Evolutionary conservation across 2,113 vertebrate species (phyloP), one percentile per base, ranked within the genome.

Genomic region (Barbus barbus): DNA sequence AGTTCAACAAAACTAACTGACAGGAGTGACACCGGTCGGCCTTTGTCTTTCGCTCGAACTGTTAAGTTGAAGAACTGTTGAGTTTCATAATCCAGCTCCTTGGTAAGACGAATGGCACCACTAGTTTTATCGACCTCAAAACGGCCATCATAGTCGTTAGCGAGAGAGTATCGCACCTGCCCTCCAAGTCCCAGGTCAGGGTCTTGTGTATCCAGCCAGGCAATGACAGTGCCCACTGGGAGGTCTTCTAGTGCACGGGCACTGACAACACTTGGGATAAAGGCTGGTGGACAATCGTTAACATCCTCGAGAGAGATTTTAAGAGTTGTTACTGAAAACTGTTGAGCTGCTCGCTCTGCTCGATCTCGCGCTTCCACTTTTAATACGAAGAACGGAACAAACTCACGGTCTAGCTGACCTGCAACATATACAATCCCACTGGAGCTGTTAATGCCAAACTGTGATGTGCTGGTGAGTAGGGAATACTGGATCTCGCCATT

Each of bases 1-100:
- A 99, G 94, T 88, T 98, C 97, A 82, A 99, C 95, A 67, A 95
- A 98, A 22, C 97, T 98, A 81, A 98, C 93, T 0, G 98, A 97
- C 1, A 97, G 96, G 24, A 99, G 95, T 3, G 98, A 97, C 13
- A 98, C 96, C 0, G 97, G 98, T 0, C 96, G 94, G 2, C 98
- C 98, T 84, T 96, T 96, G 92, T 99, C 98, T 90, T 98, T 98
- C 1, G 97, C 98, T 0, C 97, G 95, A 26, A 99, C 96, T 0
- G 96, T 98, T 33, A 99, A 93, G 89, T 99, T 99, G 90, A 98
- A 99, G 87, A 98, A 96, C 91, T 99, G 98, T 58, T 98, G 97
- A 14, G 95, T 97, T 92, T 99, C 98, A 0, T 97, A 99, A 90
- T 99, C 98, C 0, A 99, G 93, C 87, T 98, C 97, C 84, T 96